Conservation (phyloP, 1,140 invertebrate species). For the Orchestia grillus region DNA sequence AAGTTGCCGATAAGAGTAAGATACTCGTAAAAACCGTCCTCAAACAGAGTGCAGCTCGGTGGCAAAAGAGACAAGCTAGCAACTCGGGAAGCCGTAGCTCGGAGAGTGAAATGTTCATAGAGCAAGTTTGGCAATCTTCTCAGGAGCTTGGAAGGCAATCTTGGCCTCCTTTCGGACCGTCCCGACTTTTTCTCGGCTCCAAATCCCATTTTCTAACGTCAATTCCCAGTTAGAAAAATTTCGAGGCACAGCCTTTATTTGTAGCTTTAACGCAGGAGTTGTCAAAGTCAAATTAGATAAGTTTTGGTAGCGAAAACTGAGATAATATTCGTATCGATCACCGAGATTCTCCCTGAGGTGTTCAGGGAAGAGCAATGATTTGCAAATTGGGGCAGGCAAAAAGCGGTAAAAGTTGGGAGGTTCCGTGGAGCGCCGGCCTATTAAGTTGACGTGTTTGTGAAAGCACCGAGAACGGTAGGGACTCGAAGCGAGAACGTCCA, state of each 20-base stretch:
- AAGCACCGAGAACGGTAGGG: background rate
- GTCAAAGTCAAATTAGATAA: constrained; percentile 23
- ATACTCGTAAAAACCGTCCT: background rate
- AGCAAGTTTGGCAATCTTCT: constrained; percentile 44
- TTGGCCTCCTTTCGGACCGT: constrained; percentile 1
- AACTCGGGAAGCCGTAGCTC: background rate
- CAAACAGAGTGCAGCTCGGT: background rate
- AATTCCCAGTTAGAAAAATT: constrained; percentile 24
- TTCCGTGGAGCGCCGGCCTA: background rate
- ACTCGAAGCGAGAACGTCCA: background rate
- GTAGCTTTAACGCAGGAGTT: background rate
- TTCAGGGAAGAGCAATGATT: background rate
- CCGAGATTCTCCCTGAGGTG: background rate
- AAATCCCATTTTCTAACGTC: constrained; percentile 47
- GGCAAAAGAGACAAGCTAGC: background rate
- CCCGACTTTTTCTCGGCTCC: constrained; percentile 12
- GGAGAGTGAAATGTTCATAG: constrained; percentile 42
- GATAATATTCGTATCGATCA: constrained; percentile 9
- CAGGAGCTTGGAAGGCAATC: constrained; percentile 28
- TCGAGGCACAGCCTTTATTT: constrained; percentile 1
- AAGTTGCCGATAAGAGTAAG: background rate
- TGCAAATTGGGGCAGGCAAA: background rate
- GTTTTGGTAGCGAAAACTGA: constrained; percentile 20
- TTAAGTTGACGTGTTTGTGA: constrained; percentile 37
- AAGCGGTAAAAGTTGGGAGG: background rate